Evolutionary conservation across 2,888 invertebrate species (phyloP).

Genomic region (Desoria tigrina): DNA sequence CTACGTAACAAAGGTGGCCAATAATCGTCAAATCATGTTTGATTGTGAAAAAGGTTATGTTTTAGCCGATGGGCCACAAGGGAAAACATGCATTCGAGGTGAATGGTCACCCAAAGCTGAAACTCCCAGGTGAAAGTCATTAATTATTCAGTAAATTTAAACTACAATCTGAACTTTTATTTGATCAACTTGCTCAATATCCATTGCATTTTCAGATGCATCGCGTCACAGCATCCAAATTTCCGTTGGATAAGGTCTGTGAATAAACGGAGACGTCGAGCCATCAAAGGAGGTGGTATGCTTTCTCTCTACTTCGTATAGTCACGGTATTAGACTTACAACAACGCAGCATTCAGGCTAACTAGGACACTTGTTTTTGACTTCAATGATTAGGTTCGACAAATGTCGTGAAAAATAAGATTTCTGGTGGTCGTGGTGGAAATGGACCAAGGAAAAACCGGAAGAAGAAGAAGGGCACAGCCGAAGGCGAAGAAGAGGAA

Average conservation of each 20-base stretch:
- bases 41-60: conserved; percentile 91
- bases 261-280: conserved; percentile 54
- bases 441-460: conserved; percentile 35
- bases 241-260: conserved; percentile 74
- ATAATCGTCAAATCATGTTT: conserved; percentile 93
- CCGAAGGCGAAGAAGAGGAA: conserved; percentile 37
- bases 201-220: conserved; percentile 70
- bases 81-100: conserved; percentile 92
- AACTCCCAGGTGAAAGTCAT: conserved; percentile 63
- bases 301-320: no score
- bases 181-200: background rate
- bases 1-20: conserved; percentile 85
- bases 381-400: no score
- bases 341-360: no score
- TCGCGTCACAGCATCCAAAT: conserved; percentile 82
- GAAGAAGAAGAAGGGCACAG: conserved; percentile 29
- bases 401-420: conserved; percentile 36
- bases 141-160: background rate
- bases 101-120: conserved; percentile 87
- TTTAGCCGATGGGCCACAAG: conserved; percentile 81
- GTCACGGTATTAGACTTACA: no score
- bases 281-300: conserved; percentile 33
- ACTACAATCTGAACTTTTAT: no score
- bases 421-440: conserved; percentile 45
- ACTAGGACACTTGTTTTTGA: no score